Percentiles rank a stretch among this genome's conserved stretches.
Conservation (phyloP, 2,797 vertebrate genomes). For the Capromys pilorides region DNA sequence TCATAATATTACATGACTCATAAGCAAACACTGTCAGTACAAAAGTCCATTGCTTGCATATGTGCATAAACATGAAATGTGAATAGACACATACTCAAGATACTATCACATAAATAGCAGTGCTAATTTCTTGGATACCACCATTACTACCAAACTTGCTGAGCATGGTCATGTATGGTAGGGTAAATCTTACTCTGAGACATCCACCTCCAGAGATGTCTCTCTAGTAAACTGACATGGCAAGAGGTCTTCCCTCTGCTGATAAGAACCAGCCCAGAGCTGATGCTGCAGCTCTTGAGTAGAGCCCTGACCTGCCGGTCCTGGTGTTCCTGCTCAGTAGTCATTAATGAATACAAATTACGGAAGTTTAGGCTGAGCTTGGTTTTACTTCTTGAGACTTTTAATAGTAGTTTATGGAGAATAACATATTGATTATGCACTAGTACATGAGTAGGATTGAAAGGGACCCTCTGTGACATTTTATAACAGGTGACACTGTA, state of each 20-base stretch:
- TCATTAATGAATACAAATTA: background rate
- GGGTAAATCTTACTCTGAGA: background rate
- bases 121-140: too few species aligned
- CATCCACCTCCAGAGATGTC: background rate
- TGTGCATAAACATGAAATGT: too few species aligned
- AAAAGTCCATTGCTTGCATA: too few species aligned
- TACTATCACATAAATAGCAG: too few species aligned
- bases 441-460: background rate
- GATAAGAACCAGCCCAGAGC: background rate
- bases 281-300: background rate
- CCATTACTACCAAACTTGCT: too few species aligned
- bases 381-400: background rate
- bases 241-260: background rate
- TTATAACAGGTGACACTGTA: background rate
- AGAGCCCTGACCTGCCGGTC: background rate
- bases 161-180: background rate
- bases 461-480: background rate
- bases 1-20: too few species aligned
- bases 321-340: background rate
- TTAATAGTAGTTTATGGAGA: background rate
- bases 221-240: background rate
- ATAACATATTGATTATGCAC: rapidly evolving
- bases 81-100: too few species aligned
- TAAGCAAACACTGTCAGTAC: too few species aligned
- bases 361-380: background rate